Evolutionary conservation across 2,888 invertebrate species (phyloP).

Genomic region (Ormyrus rosae): DNA sequence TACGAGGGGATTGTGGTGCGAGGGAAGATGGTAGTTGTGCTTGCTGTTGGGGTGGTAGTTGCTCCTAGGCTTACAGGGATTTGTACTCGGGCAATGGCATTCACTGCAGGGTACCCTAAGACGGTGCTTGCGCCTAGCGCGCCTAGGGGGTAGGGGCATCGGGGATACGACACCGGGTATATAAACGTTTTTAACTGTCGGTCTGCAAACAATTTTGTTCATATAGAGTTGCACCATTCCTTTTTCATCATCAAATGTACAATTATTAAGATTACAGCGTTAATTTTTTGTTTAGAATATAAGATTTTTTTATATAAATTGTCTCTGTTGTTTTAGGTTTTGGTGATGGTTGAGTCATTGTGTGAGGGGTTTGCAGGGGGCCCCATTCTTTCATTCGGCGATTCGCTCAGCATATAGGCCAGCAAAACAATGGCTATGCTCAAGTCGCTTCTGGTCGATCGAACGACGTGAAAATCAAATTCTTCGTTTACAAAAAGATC

Average conservation of each 20-base stretch:
- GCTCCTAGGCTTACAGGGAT: slow-evolving; percentile 68
- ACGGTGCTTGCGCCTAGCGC: slow-evolving; percentile 76
- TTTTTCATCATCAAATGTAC: slow-evolving; percentile 45
- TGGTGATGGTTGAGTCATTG: slow-evolving; percentile 30
- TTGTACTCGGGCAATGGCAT: slow-evolving; percentile 72
- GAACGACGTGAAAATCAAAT: slow-evolving; percentile 49
- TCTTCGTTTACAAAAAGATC: too few species aligned
- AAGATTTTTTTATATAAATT: slow-evolving; percentile 7
- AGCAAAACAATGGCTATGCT: slow-evolving; percentile 23
- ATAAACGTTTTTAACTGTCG: slow-evolving; percentile 76
- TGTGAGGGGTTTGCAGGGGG: slow-evolving; percentile 37
- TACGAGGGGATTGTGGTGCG: slow-evolving; percentile 72
- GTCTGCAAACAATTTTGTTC: slow-evolving; percentile 75
- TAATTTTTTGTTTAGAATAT: not conserved
- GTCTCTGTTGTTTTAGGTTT: slow-evolving; percentile 6
- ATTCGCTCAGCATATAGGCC: slow-evolving; percentile 10
- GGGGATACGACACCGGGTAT: slow-evolving; percentile 76
- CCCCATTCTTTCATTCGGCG: slow-evolving; percentile 55
- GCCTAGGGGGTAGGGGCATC: slow-evolving; percentile 74
- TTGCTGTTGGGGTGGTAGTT: slow-evolving; percentile 56
- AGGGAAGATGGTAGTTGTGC: slow-evolving; percentile 58
- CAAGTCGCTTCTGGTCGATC: slow-evolving; percentile 58
- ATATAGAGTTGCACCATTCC: slow-evolving; percentile 67
- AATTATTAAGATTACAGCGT: slow-evolving; percentile 24
- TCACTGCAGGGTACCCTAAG: slow-evolving; percentile 75